These are phyloP conservation scores for Capromys pilorides DNA, from an alignment of 2,797 vertebrate species.

Conservation along the genomic window DNA sequence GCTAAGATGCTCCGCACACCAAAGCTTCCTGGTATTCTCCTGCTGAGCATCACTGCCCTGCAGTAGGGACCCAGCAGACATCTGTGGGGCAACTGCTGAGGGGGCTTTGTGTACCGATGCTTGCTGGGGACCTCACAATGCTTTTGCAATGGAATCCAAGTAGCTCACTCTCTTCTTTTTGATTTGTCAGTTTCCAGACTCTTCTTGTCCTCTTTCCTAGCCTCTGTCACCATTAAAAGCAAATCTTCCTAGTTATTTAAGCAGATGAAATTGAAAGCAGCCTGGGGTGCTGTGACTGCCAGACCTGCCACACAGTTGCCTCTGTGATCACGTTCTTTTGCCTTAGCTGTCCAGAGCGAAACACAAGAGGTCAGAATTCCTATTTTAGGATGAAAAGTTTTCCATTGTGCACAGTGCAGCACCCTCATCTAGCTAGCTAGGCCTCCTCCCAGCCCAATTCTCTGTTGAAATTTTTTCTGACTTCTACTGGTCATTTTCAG, in stretches of 20 bases:
- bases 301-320: background rate
- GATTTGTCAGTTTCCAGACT: background rate
- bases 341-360: background rate
- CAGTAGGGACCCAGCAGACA: background rate
- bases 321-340: background rate
- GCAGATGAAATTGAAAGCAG: conserved; percentile 4
- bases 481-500: background rate
- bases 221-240: background rate
- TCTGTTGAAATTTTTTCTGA: background rate
- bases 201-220: background rate
- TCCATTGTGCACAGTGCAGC: background rate
- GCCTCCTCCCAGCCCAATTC: background rate
- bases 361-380: background rate
- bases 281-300: background rate
- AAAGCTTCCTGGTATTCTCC: background rate
- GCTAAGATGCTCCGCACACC: background rate
- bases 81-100: background rate
- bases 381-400: background rate
- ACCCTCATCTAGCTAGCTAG: background rate
- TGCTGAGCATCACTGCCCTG: background rate
- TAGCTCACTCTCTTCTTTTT: background rate
- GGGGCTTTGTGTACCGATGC: background rate
- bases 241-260: background rate
- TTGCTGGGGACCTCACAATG: background rate
- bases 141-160: background rate